Percentiles rank a stretch among this genome's conserved stretches.
phyloP scores from a whole-genome alignment of 2,113 vertebrate species.

The Erinaceus europaeus region DNA sequence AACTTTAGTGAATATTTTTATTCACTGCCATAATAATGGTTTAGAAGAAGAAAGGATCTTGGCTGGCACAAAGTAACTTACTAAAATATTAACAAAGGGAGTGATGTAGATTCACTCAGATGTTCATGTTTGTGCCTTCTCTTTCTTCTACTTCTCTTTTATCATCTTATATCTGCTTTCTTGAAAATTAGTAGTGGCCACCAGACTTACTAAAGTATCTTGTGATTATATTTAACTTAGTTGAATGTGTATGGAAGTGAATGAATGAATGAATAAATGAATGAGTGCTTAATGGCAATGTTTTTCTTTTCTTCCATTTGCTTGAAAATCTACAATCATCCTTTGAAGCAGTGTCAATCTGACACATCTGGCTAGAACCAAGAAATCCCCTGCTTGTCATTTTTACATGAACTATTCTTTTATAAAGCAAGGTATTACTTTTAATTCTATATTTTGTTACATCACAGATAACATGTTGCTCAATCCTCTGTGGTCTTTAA shows the following conservation, averaged over 20 bases:
- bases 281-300: background rate
- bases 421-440: background rate
- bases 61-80: background rate
- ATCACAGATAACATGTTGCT: background rate
- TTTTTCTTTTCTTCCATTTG: background rate
- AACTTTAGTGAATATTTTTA: background rate
- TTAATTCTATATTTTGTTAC: slow-evolving; percentile 13
- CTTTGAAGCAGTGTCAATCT: background rate
- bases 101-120: background rate
- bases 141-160: background rate
- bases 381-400: background rate
- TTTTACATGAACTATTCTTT: slow-evolving; percentile 8
- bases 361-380: background rate
- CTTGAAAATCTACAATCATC: background rate
- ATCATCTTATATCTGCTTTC: background rate
- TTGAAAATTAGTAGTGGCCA: background rate
- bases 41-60: background rate
- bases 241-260: background rate
- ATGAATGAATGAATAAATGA: background rate
- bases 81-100: background rate
- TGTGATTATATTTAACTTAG: background rate
- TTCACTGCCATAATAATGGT: background rate
- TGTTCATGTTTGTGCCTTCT: background rate
- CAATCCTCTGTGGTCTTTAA: background rate
- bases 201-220: background rate